Base-by-base conservation (phyloP, 2,888 invertebrate genomes). In the Polydesmus complanatus region DNA sequence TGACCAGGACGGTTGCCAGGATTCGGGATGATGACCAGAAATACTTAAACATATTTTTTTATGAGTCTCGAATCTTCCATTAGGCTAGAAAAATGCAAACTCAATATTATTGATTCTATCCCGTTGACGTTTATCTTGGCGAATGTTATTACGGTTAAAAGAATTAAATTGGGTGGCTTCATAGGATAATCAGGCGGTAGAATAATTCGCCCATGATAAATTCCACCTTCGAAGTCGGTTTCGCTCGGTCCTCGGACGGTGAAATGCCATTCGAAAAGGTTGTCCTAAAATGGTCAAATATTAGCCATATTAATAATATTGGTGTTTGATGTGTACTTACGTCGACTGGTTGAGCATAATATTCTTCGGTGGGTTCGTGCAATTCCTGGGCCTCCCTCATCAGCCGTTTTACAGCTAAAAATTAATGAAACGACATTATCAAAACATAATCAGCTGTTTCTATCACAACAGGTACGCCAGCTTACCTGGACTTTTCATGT, bases 1-100 rank as follows among this genome's bases (percentile, higher is more conserved):
- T 27, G 92, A 93, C 95, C 95, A 95, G 2, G 91, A 92, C 26
- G 95, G 95, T 71, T 92, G 90, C 95, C 95, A 96, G 48, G 91
- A 90, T 74, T 96, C 95, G n/a, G 94, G 95, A 74, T 95, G 95
- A 75, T 93, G 86, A 3, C 91, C 93, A 63, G 93, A 94, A 69
- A 95, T 95, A 65, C 91, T 93, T 66, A 95, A 77, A 73, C 95
- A 96, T 69, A 96, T 93, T 76, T 95, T 95, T 73, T 89, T 92
- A 73, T 90, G 88, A 8, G 83, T 81, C 77, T 94, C 92, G 77
- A 96, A 95, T 66, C 95, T 80, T 54, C 94, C 94, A 74, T 92
- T 95, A 1, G 92, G 92, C 86, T 88, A 69, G 27, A 49, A 21
- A 54, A 21, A 1, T 71, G n/a, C n/a, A n/a, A n/a, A 69, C 2